Evolutionary conservation across 2,888 invertebrate genomes (phyloP), one percentile per base, ranked within the genome.

Genomic region (Mythimna albipuncta): DNA sequence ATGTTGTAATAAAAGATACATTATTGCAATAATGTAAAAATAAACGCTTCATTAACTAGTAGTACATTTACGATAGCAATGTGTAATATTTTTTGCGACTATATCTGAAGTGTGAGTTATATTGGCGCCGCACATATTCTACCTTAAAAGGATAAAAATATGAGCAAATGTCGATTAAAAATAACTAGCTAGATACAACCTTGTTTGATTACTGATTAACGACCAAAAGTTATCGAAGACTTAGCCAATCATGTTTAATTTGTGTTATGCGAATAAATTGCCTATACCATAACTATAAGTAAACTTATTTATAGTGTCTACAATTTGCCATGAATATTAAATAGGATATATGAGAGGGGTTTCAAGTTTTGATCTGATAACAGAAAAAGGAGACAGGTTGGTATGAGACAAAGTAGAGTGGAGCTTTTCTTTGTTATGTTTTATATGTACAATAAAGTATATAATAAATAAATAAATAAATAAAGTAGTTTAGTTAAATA

Each of bases 41-140:
- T 68, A 55, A 78, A 62, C 13, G 26, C 44, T 72, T 67, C 55
- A 78, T 67, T 72, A 52, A 57, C 16, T 7, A 50, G 21, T 11
- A 52, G 50, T 64, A 32, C 26, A 55, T 68, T 73, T 16, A 70
- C 38, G n/a, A 58, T n/a, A 64, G 72, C 2, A 58, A 69, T 47
- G 44, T 64, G 41, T 50, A 58, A 64, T 57, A 69, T 76, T 76
- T 64, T 65, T 72, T 70, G 62, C 35, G 16, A 32, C 55, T 52
- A 57, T 72, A 65, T 47, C n/a, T 47, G 52, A 59, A 52, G 67
- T 61, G 65, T 68, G 35, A 77, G 50, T 77, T 77, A 81, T 70
- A 55, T 72, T 41, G 65, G 67, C 63, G 70, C 81, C 67, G 57
- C 59, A 57, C 6, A 35, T 57, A 63, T 59, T 52, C 16, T n/a